Evolutionary conservation across 2,888 invertebrate species (phyloP).

Genomic region (Macroteleia sp.): DNA sequence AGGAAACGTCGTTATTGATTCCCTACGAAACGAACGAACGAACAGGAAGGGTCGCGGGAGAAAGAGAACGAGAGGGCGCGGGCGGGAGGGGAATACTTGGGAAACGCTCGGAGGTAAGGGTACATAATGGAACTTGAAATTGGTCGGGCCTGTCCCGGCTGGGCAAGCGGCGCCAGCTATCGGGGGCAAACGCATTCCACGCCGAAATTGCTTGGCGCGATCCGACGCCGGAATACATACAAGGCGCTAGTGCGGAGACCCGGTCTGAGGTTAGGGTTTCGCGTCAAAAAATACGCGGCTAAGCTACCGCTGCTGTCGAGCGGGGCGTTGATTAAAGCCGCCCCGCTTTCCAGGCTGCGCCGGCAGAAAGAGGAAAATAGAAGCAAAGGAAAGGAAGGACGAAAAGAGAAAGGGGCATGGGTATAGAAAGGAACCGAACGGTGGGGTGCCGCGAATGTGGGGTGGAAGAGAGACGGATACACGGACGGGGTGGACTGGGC

Average conservation of each 20-base stretch:
- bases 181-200: constrained; percentile 83
- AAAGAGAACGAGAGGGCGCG: constrained; percentile 14
- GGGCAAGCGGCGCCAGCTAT: constrained; percentile 80
- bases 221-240: constrained; percentile 73
- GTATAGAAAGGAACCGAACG: constrained; percentile 57
- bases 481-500: constrained; percentile 52
- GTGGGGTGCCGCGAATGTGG: constrained; percentile 44
- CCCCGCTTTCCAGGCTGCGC: constrained; percentile 70
- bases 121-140: constrained; percentile 84
- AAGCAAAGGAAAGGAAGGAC: constrained; percentile 38
- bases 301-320: constrained; percentile 58
- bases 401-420: constrained; percentile 45
- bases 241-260: constrained; percentile 54
- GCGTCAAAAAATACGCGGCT: constrained; percentile 77
- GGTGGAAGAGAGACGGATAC: constrained; percentile 50
- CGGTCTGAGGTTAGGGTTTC: constrained; percentile 76
- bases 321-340: constrained; percentile 82
- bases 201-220: constrained; percentile 83
- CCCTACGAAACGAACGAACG: constrained; percentile 52
- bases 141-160: constrained; percentile 83
- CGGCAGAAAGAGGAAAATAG: constrained; percentile 50
- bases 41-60: constrained; percentile 43
- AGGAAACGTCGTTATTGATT: constrained; percentile 65
- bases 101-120: constrained; percentile 78
- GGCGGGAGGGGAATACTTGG: constrained; percentile 71